Base-by-base conservation (phyloP, 2,113 vertebrate species). In the Perca flavescens region DNA sequence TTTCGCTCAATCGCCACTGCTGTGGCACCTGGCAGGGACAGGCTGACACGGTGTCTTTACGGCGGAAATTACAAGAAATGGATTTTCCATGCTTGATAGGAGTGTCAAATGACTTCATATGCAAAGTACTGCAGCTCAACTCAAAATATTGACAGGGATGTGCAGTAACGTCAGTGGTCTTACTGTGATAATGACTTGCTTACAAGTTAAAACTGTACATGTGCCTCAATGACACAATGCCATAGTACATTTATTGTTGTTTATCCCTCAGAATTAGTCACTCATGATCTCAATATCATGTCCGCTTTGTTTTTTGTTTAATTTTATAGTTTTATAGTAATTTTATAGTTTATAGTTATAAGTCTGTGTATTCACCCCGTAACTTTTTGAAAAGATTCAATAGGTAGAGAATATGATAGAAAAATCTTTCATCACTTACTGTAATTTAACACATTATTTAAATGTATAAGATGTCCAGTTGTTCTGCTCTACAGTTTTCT, bases 1-100 rank as follows among this genome's bases (percentile, higher is more conserved):
- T 66, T 56, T 74, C 52, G 54, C 36, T 84, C 64, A 65, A 68
- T 78, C 40, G 13, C 69, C 71, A 66, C 73, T 3, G 21, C 57
- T 70, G 58, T 74, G 81, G 88, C 93, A 93, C 93, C 92, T 94
- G 93, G 90, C 88, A 58, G 78, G 77, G 86, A 89, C 85, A 79
- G 90, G 82, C 92, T 92, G 93, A 88, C 53, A 69, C 89, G 83
- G 87, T 88, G 85, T 90, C 89, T 92, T 91, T 88, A 75, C 79
- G 71, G 84, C 74, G 80, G 90, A 94, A 94, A 94, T 93, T 65
- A 88, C 87, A 68, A 82, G 78, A 78, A 93, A 92, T 75, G 46
- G 73, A 92, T 88, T 92, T 90, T 75, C 62, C 86, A 81, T 79
- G 93, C 90, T 85, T 85, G 86, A 93, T 90, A 83, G 92, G 81